Base-by-base conservation (phyloP, 2,888 invertebrate genomes). In the Chrysotoxum bicinctum region DNA sequence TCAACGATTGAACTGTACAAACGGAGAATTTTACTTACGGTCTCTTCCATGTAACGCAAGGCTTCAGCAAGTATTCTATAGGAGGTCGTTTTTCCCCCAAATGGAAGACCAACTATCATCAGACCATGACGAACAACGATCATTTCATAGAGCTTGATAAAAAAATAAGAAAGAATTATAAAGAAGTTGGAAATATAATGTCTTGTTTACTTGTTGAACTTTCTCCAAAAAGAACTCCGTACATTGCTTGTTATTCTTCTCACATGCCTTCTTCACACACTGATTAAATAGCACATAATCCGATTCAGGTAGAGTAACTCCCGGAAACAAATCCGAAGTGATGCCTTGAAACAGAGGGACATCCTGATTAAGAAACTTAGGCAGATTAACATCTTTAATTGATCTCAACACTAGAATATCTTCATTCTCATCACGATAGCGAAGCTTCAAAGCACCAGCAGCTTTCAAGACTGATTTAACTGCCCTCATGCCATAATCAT, bases 401-500 rank as follows among this genome's bases (percentile, higher is more conserved):
- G 98, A 98, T 21, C 98, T 94, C 80, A 98, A 91, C 48, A 99
- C 94, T 79, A 98, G 93, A 87, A 96, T 94, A 89, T 97, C 97
- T 91, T 99, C 98, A 50, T 95, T 94, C 90, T 98, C 97, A 56
- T 97, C 94, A 0, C 97, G 97, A 91, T 97, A 98, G 62, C 97
- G 95, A 30, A 98, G 92, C 90, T 98, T 98, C 23, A 98, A 92
- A 48, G 97, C 97, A 10, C 97, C 98, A 0, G 98, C 98, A 0
- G 98, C 98, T 75, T 97, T 95, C 50, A 99, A 92, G 1, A 99
- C 98, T 0, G 97, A 96, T 90, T 98, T 98, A 0, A 99, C 98
- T 0, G 98, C 98, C 84, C 99, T 93, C 98, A 99, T 98, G 8
- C 97, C 98, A 89, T 98, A 98, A 94, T 98, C 98, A 89, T 98